phyloP scores from a whole-genome alignment of 2,797 vertebrate species.

The Acanthiza pusilla region DNA sequence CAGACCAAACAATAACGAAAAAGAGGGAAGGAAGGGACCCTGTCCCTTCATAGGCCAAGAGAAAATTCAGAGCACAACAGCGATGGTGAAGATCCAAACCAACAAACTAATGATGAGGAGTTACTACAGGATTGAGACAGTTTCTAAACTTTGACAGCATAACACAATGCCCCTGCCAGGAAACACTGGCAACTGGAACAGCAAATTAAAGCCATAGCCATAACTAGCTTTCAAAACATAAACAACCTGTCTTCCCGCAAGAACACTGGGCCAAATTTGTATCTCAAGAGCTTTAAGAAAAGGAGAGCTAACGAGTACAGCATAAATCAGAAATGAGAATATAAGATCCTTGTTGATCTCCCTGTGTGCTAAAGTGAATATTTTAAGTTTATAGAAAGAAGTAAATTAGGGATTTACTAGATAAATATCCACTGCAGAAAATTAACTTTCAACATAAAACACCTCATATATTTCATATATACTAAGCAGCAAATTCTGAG shows the following conservation, averaged over 20 bases:
- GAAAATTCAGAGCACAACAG: background rate
- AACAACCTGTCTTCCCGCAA: background rate
- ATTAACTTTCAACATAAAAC: constrained; percentile 11
- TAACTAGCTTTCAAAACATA: background rate
- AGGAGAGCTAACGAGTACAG: background rate
- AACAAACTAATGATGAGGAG: background rate
- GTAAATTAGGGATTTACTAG: background rate
- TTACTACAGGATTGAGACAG: background rate
- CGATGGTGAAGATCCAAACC: background rate
- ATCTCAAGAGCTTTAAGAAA: background rate
- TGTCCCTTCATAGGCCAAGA: background rate
- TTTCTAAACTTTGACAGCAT: background rate
- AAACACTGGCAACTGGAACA: background rate
- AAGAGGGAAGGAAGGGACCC: background rate
- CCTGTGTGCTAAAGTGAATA: background rate
- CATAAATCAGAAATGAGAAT: background rate
- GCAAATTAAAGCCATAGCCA: background rate
- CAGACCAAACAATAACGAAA: background rate
- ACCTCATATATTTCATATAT: background rate
- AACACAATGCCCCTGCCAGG: background rate
- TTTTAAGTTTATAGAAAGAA: background rate
- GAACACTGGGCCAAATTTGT: background rate
- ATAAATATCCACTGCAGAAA: background rate
- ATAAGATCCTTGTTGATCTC: background rate
- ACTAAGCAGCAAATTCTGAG: background rate